Evolutionary conservation across 2,113 vertebrate species (phyloP).

Genomic region (Tenebrosternarchus preto): DNA sequence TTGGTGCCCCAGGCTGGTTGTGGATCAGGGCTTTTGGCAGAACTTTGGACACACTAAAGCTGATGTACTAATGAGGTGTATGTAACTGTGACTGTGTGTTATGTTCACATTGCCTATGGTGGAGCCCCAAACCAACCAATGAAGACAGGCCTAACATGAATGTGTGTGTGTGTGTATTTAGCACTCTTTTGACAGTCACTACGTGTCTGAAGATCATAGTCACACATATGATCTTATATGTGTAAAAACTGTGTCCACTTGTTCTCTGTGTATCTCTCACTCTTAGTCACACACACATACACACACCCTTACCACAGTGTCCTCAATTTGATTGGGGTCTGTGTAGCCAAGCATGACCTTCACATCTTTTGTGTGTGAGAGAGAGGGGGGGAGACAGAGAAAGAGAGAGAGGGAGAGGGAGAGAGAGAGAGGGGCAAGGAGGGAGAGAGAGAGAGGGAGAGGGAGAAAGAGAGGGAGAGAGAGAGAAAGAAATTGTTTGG

Average conservation of each 20-base stretch:
- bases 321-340: neutral
- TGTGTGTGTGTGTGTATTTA: conserved; percentile 20
- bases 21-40: too few species aligned
- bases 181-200: too few species aligned
- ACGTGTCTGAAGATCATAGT: neutral
- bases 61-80: too few species aligned
- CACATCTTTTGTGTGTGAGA: neutral
- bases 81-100: conserved; percentile 3
- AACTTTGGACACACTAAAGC: too few species aligned
- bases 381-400: too few species aligned
- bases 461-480: conserved; percentile 25
- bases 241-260: neutral
- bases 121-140: conserved; percentile 16
- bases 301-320: neutral
- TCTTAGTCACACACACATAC: neutral
- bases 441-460: conserved; percentile 10
- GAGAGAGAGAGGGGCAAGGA: neutral
- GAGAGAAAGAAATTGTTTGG: neutral
- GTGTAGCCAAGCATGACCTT: conserved; percentile 25
- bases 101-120: too few species aligned
- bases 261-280: neutral
- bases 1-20: too few species aligned
- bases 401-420: neutral
- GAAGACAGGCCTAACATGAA: too few species aligned
- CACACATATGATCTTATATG: neutral